Conservation (phyloP, 2,888 invertebrate genomes). For the Junonia oenone region DNA sequence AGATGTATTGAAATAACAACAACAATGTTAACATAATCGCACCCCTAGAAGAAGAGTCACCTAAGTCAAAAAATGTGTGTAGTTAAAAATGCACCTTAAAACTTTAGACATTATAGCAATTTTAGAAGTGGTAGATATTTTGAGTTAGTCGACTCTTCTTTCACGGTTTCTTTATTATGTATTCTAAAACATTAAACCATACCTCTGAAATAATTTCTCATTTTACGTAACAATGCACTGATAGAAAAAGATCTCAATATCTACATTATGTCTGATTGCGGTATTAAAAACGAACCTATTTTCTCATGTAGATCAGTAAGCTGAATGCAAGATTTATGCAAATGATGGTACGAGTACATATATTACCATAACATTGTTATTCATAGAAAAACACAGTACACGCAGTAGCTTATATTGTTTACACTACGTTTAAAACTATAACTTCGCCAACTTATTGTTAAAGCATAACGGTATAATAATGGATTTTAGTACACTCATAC, state of each 20-base stretch:
- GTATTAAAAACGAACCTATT: slow-evolving; percentile 3
- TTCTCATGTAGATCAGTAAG: slow-evolving; percentile 4
- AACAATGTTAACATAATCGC: too few relatives aligned
- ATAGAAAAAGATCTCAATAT: background rate
- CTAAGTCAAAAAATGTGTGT: too few relatives aligned
- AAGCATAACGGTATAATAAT: background rate
- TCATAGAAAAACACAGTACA: slow-evolving; percentile 7
- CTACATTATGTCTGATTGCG: background rate
- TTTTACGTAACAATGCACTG: background rate
- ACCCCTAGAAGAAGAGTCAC: too few relatives aligned
- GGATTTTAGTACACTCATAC: background rate
- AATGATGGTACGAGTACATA: background rate
- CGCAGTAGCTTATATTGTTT: background rate
- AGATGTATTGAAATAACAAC: too few relatives aligned
- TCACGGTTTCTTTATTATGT: too few relatives aligned
- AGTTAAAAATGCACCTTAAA: too few relatives aligned
- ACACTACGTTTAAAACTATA: background rate
- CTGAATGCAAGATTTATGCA: background rate
- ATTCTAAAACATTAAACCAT: too few relatives aligned
- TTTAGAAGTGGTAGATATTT: too few relatives aligned
- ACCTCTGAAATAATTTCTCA: background rate
- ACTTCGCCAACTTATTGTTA: too few relatives aligned
- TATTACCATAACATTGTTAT: slow-evolving; percentile 12
- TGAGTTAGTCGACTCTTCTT: too few relatives aligned
- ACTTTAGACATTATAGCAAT: too few relatives aligned